These are phyloP conservation scores for Crocallis elinguaria DNA, from an alignment of 2,888 invertebrate genomes.

Conservation along the genomic window DNA sequence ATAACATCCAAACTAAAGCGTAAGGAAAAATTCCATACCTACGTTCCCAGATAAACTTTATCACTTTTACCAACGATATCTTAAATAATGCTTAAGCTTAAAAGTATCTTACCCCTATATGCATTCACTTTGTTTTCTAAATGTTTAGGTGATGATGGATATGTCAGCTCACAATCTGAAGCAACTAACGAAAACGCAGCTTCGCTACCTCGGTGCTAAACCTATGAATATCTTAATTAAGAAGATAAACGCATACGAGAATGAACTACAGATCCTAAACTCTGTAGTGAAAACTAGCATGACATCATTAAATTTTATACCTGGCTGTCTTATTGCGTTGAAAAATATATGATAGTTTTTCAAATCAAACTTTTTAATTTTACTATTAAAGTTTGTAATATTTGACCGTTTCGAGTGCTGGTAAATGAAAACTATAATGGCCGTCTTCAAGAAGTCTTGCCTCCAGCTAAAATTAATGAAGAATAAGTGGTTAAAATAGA, in stretches of 20 bases:
- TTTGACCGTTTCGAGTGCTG: constrained; percentile 57
- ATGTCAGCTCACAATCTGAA: constrained; percentile 59
- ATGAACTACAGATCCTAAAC: constrained; percentile 29
- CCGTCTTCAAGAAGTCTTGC: constrained; percentile 58
- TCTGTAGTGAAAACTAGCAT: not conserved
- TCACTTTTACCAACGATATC: no score
- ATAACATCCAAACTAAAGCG: no score
- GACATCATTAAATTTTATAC: not conserved
- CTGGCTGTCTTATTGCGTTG: not conserved
- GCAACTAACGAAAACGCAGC: constrained; percentile 61
- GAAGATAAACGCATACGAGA: constrained; percentile 56
- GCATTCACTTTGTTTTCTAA: not conserved
- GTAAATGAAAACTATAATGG: constrained; percentile 65
- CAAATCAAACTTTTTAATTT: constrained; percentile 11
- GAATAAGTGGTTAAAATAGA: not conserved
- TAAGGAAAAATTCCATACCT: no score
- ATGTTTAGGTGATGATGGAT: constrained; percentile 63
- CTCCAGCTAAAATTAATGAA: constrained; percentile 59
- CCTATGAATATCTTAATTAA: constrained; percentile 62
- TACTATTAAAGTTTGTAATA: constrained; percentile 39
- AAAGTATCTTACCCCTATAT: not conserved
- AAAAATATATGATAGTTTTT: not conserved
- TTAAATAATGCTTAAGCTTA: not conserved
- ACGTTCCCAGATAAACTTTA: no score
- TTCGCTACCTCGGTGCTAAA: constrained; percentile 57